Evolutionary conservation across 35 echinoderm and acorn worm genomes (phyloP), one percentile per base, ranked within the genome.

Genomic region (Lytechinus pictus): DNA sequence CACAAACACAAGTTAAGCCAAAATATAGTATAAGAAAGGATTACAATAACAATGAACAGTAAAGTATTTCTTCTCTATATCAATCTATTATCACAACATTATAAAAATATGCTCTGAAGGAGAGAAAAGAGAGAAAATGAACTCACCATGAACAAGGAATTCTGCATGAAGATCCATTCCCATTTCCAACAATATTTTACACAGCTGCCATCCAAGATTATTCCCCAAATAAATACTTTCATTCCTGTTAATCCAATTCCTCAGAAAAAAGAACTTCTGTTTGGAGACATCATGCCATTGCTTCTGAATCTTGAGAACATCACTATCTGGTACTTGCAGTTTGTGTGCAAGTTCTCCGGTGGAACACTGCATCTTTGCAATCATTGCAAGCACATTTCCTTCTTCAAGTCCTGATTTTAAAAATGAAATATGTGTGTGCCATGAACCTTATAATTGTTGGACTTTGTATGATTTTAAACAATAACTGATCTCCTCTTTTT

Each of bases 161-260:
- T 90, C 27, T 3, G 88, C 88, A 13, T 33, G 88, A 12, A 11
- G 88, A 90, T 90, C 88, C 88, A 44, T 44, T 90, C 16, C 52
- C 29, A 90, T 44, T 90, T 90, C 10, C 13, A 90, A 10, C 27
- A 90, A 52, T 14, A 90, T 54, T 90, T 90, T 90, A 54, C 88
- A 90, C 88, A 90, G 27, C 10, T 90, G 88, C 52, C 88, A 52
- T 52, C 29, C 88, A 44, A 90, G 28, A 90, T 90, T 90, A 52
- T 90, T 54, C 44, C 52, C 88, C 9, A 7, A 4, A 44, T 54
- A 90, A 21, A 44, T 52, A 5, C 2, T 7, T 29, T 52, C 88
- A 52, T 90, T 90, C 7, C 52, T 54, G 11, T 54, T 44, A 7
- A 90, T 54, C 88, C 88, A 90, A 12, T 28, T 21, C 27, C 52